These are phyloP conservation scores for Andricus grossulariae DNA, from an alignment of 1,140 invertebrate genomes.

Conservation along the genomic window DNA sequence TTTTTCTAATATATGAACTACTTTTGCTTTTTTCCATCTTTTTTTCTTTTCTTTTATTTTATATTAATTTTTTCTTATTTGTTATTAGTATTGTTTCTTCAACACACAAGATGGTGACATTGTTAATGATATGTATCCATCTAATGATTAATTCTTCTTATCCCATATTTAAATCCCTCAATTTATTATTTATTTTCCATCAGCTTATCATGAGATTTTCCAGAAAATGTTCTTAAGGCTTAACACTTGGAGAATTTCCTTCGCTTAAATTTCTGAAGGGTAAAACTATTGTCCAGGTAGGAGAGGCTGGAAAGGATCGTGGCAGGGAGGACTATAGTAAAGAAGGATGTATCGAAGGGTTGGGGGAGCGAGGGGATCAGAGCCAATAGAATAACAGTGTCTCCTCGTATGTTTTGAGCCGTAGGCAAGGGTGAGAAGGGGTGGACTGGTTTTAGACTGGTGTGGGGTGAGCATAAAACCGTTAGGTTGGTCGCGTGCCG, in stretches of 20 bases:
- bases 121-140: too few relatives aligned
- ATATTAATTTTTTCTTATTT: too few relatives aligned
- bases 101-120: too few relatives aligned
- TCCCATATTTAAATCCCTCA: too few relatives aligned
- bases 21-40: too few relatives aligned
- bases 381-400: slow-evolving; percentile 73
- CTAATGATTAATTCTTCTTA: too few relatives aligned
- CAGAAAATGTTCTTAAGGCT: not conserved
- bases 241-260: not conserved
- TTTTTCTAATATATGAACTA: too few relatives aligned
- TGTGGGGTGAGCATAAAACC: slow-evolving; percentile 71
- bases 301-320: slow-evolving; percentile 32
- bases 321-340: slow-evolving; percentile 38
- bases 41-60: too few relatives aligned
- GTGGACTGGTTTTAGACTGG: slow-evolving; percentile 70
- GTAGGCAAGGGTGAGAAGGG: slow-evolving; percentile 70
- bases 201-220: not conserved
- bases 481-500: slow-evolving; percentile 75
- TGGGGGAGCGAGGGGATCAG: slow-evolving; percentile 48
- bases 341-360: slow-evolving; percentile 55
- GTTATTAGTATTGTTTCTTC: too few relatives aligned
- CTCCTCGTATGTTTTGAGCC: slow-evolving; percentile 69
- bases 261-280: not conserved
- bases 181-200: too few relatives aligned
- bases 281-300: slow-evolving; percentile 52